phyloP scores from a whole-genome alignment of 2,113 vertebrate species.

The Reinhardtius hippoglossoides region DNA sequence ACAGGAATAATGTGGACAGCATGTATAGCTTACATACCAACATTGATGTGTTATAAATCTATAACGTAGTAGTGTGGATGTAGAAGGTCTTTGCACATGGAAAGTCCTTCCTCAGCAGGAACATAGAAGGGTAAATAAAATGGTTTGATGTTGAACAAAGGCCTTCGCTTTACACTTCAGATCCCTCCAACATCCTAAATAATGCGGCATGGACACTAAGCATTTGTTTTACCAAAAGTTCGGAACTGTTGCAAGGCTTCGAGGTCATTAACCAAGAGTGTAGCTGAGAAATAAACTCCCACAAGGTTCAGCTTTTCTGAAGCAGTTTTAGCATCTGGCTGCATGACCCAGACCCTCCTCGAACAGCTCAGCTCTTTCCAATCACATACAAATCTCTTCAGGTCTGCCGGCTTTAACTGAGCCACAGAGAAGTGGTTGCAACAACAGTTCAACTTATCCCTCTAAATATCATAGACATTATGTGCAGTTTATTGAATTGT shows the following conservation, averaged over 20 bases:
- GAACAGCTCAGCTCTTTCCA: constrained; percentile 56
- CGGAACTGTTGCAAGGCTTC: background rate
- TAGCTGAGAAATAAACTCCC: constrained; percentile 3
- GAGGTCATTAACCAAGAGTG: background rate
- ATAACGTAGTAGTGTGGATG: too few species aligned
- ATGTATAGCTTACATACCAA: too few species aligned
- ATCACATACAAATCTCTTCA: constrained; percentile 57
- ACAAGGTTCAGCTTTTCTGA: background rate
- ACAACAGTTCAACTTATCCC: constrained; percentile 54
- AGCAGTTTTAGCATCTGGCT: constrained; percentile 35
- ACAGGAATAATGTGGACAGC: too few species aligned
- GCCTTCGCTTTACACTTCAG: too few species aligned
- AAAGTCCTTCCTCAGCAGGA: too few species aligned
- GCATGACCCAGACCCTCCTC: constrained; percentile 19
- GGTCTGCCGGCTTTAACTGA: constrained; percentile 59
- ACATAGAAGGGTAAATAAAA: too few species aligned
- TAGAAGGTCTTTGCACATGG: too few species aligned
- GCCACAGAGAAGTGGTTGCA: constrained; percentile 54
- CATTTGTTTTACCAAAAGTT: background rate
- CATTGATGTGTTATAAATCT: too few species aligned
- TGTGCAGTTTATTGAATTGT: constrained; percentile 43
- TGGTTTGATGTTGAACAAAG: too few species aligned
- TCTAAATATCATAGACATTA: constrained; percentile 40
- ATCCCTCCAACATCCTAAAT: too few species aligned
- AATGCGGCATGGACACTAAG: background rate